Conservation (phyloP, 2,113 vertebrate species). For the Motacilla tschutschensis region DNA sequence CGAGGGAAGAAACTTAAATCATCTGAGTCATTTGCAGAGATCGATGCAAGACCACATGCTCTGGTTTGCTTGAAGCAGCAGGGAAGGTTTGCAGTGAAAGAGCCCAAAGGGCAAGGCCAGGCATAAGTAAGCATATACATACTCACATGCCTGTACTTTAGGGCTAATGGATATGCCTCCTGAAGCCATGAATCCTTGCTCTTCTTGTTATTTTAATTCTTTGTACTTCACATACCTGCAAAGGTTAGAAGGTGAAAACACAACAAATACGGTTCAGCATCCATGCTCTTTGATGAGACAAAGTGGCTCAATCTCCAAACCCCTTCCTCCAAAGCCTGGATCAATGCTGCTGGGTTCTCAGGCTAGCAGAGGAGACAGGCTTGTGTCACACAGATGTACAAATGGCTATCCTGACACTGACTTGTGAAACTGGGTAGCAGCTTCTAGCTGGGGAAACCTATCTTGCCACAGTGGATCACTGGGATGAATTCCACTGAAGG, state of each 20-base stretch:
- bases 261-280: not conserved
- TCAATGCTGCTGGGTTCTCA: not conserved
- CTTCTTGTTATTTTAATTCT: not conserved
- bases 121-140: not conserved
- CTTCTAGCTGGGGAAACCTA: not conserved
- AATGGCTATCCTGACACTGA: not conserved
- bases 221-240: not conserved
- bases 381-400: not conserved
- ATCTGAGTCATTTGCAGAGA: not conserved
- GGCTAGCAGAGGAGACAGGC: not conserved
- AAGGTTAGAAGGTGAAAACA: not conserved
- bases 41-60: not conserved
- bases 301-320: not conserved
- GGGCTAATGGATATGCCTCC: not conserved
- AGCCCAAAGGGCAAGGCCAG: not conserved
- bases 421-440: not conserved
- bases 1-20: not conserved
- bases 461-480: not conserved
- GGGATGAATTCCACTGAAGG: not conserved
- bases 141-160: not conserved
- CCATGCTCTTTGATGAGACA: rapidly evolving
- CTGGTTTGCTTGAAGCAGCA: not conserved
- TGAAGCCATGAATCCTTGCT: not conserved
- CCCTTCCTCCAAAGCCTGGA: not conserved
- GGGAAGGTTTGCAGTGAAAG: not conserved